These are phyloP conservation scores for Tipula confusa DNA, from an alignment of 2,888 invertebrate genomes.

Conservation along the genomic window DNA sequence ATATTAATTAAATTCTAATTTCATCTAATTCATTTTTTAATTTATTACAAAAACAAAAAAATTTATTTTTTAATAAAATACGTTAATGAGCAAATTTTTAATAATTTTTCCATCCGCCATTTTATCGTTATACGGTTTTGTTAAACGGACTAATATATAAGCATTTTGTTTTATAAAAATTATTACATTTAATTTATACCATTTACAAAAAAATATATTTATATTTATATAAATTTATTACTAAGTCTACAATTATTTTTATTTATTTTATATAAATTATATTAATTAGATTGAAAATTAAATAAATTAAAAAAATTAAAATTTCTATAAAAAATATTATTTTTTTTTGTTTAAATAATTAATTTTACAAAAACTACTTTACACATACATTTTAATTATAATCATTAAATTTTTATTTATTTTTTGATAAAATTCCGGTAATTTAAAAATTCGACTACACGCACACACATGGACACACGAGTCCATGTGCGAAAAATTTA, in stretches of 20 bases:
- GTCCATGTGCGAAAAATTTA: background rate
- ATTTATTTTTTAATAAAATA: background rate
- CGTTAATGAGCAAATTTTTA: background rate
- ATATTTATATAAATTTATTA: background rate
- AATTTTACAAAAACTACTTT: conserved; percentile 20
- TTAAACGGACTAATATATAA: background rate
- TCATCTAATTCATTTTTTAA: background rate
- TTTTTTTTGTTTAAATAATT: background rate
- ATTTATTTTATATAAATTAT: background rate
- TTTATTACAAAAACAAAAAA: background rate
- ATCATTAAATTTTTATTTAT: background rate
- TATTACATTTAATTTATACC: background rate
- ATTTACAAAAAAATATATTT: conserved; percentile 13
- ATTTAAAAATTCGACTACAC: background rate
- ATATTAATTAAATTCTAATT: background rate
- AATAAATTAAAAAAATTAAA: background rate
- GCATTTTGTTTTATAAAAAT: background rate
- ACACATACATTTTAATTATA: conserved; percentile 13
- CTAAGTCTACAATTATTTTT: background rate
- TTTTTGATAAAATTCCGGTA: background rate
- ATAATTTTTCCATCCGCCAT: background rate
- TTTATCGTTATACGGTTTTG: background rate
- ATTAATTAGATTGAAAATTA: background rate
- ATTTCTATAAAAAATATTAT: conserved; percentile 3
- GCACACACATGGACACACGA: no score